These are phyloP conservation scores for Gambelia wislizenii DNA, from an alignment of 2,797 vertebrate genomes.

Conservation along the genomic window DNA sequence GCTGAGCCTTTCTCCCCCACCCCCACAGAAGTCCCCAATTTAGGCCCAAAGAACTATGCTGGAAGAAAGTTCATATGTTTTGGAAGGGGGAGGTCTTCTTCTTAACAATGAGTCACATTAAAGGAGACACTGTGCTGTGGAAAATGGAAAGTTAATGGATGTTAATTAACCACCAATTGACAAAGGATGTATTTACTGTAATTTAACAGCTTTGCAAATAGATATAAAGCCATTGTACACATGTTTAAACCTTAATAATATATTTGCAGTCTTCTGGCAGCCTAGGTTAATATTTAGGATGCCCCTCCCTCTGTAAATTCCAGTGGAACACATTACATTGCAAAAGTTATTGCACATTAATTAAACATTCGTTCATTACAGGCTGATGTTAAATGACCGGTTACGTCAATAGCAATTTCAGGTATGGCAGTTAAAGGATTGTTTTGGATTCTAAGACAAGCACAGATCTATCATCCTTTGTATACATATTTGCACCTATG, in stretches of 20 bases:
- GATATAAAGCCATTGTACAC: constrained; percentile 67
- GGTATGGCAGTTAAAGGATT: constrained; percentile 52
- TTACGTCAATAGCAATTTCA: constrained; percentile 64
- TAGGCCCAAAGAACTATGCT: constrained; percentile 16
- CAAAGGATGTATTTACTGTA: constrained; percentile 70
- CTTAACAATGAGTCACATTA: constrained; percentile 56
- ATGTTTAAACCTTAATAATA: constrained; percentile 74
- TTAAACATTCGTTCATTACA: constrained; percentile 64
- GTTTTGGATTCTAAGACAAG: constrained; percentile 24
- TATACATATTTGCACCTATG: neutral
- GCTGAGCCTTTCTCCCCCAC: neutral
- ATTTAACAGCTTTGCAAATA: constrained; percentile 68
- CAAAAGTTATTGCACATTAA: constrained; percentile 67
- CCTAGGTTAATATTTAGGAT: constrained; percentile 63
- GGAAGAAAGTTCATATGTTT: constrained; percentile 35
- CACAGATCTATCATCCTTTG: neutral
- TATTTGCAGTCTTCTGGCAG: constrained; percentile 59
- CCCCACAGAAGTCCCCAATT: too few species aligned
- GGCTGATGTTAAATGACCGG: constrained; percentile 64
- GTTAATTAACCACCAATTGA: constrained; percentile 73
- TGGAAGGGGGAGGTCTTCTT: neutral
- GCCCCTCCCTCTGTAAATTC: constrained; percentile 58
- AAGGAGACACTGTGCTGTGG: constrained; percentile 54
- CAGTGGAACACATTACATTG: constrained; percentile 64
- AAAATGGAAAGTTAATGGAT: constrained; percentile 70